Evolutionary conservation across 2,888 invertebrate genomes (phyloP).

Genomic region (Dendrolimus houi): DNA sequence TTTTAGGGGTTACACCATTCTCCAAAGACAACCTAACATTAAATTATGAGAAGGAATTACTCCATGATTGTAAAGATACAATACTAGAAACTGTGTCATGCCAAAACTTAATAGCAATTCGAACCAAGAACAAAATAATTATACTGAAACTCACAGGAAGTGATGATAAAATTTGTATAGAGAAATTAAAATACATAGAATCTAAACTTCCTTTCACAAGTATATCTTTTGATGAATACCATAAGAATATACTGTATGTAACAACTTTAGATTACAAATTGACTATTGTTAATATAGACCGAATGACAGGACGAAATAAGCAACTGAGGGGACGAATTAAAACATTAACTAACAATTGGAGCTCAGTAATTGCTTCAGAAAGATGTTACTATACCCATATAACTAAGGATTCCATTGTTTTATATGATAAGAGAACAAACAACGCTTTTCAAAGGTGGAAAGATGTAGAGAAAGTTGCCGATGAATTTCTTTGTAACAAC

Average conservation of each 20-base stretch:
- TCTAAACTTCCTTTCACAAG: slow-evolving; percentile 51
- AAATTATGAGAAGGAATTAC: slow-evolving; percentile 23
- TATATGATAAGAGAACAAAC: slow-evolving; percentile 60
- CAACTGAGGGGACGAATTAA: slow-evolving; percentile 32
- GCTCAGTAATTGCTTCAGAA: slow-evolving; percentile 45
- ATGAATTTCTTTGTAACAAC: slow-evolving; percentile 41
- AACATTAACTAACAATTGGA: slow-evolving; percentile 53
- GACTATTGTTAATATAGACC: slow-evolving; percentile 54
- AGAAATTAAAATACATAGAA: slow-evolving; percentile 42
- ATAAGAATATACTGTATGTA: slow-evolving; percentile 54
- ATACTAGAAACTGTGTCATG: slow-evolving; percentile 57
- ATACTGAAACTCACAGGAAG: slow-evolving; percentile 38
- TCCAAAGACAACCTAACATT: slow-evolving; percentile 28
- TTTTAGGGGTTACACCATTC: slow-evolving; percentile 52
- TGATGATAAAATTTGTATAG: slow-evolving; percentile 26
- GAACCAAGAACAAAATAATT: slow-evolving; percentile 49
- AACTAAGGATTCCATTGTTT: slow-evolving; percentile 34
- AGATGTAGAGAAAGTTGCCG: slow-evolving; percentile 33
- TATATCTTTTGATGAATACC: slow-evolving; percentile 53
- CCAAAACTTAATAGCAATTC: slow-evolving; percentile 43
- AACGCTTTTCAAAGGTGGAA: slow-evolving; percentile 32
- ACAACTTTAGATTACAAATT: slow-evolving; percentile 44
- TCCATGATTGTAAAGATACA: slow-evolving; percentile 39
- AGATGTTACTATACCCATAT: slow-evolving; percentile 45
- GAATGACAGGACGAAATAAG: slow-evolving; percentile 42